Conservation (phyloP, 2,888 invertebrate genomes). For the Gerris lacustris region DNA sequence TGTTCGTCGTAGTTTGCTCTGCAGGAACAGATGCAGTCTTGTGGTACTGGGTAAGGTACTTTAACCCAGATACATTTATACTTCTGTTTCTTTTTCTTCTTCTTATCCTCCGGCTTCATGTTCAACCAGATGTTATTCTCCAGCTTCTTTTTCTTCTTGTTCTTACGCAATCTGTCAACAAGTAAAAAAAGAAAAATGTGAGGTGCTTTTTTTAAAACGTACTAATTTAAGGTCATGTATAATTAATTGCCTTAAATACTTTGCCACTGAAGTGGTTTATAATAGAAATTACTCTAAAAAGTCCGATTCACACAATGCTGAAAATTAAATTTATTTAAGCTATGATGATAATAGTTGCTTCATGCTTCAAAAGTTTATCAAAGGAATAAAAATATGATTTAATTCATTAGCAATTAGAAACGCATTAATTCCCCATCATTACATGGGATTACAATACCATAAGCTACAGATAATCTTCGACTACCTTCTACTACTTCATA, state of each 20-base stretch:
- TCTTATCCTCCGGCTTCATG: conserved; percentile 1
- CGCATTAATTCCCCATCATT: too few relatives aligned
- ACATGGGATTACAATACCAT: too few relatives aligned
- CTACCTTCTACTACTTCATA: too few relatives aligned
- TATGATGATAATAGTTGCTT: too few relatives aligned
- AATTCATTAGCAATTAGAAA: too few relatives aligned
- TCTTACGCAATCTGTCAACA: conserved; percentile 29
- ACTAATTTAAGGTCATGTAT: neutral
- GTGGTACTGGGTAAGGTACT: conserved; percentile 35
- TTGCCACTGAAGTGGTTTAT: neutral
- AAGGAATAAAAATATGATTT: too few relatives aligned
- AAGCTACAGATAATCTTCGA: too few relatives aligned
- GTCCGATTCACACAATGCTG: too few relatives aligned
- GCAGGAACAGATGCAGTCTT: conserved; percentile 34
- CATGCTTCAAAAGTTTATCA: too few relatives aligned
- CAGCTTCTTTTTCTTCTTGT: conserved; percentile 25
- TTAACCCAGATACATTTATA: conserved; percentile 34
- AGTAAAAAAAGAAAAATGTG: conserved; percentile 7
- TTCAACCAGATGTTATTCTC: conserved; percentile 30
- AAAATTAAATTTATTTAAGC: too few relatives aligned
- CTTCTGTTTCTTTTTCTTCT: conserved; percentile 28
- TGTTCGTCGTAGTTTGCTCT: neutral
- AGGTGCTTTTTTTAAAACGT: neutral
- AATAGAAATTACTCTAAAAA: too few relatives aligned
- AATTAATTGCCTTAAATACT: neutral